These are phyloP conservation scores for Oxyruncus cristatus DNA, from an alignment of 2,113 vertebrate genomes.

Conservation along the genomic window DNA sequence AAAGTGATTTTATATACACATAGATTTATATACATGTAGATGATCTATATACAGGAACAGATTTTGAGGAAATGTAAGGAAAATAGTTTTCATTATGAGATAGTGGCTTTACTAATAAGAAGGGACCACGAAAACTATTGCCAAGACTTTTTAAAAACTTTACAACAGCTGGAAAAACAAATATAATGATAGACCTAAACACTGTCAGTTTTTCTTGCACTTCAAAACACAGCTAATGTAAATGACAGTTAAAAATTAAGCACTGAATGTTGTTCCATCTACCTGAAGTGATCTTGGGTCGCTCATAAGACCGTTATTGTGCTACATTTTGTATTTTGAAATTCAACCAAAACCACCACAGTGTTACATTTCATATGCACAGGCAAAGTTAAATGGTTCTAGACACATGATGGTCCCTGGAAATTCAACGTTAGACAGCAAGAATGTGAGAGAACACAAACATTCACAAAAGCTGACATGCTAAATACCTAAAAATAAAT, in stretches of 20 bases:
- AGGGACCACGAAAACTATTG: not conserved
- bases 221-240: not conserved
- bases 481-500: slow-evolving; percentile 20
- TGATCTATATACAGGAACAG: not conserved
- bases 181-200: not conserved
- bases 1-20: not conserved
- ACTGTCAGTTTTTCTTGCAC: not conserved
- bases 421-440: slow-evolving; percentile 51
- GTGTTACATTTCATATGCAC: slow-evolving; percentile 45
- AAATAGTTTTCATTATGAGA: not conserved
- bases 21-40: not conserved
- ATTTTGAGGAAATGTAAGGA: not conserved
- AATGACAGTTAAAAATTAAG: slow-evolving; percentile 12
- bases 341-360: slow-evolving; percentile 64
- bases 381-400: slow-evolving; percentile 47
- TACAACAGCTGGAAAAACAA: not conserved
- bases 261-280: not conserved
- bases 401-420: slow-evolving; percentile 44
- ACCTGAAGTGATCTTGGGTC: slow-evolving; percentile 7
- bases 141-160: not conserved
- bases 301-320: slow-evolving; percentile 15
- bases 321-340: slow-evolving; percentile 33
- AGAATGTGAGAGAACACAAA: slow-evolving; percentile 57
- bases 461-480: slow-evolving; percentile 42
- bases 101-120: not conserved